Evolutionary conservation across 2,797 vertebrate species (phyloP), one percentile per base, ranked within the genome.

Genomic region (Rhinatrema bivittatum): DNA sequence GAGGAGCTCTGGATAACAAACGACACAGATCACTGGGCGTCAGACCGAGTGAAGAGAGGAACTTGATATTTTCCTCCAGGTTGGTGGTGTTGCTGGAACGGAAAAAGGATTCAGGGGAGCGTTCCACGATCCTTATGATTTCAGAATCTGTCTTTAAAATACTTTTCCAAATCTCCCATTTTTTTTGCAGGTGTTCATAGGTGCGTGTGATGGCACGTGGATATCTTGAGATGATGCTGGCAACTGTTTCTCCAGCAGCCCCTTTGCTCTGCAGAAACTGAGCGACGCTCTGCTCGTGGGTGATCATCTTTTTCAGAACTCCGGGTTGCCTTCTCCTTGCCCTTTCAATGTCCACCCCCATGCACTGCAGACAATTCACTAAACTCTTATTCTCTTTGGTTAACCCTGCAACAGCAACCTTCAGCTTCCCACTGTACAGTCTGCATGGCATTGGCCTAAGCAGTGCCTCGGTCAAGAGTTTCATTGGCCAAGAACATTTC

Each of bases 51-150:
- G 85, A 90, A 25, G 10, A 56, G 25, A 93, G 62, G 59, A 74
- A 76, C 5, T 12, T 5, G 14, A 87, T 87, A 38, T 90, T 93
- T 52, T 90, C 74, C 42, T 86, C 42, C 39, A 89, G 44, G 23
- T 85, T 83, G 2, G 16, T 36, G 9, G 89, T 89, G 62, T 83
- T 74, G 25, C 50, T 70, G 8, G 77, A 87, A 25, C 85, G 79
- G n/a, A 91, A 88, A 70, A 91, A 91, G 2, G 73, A 86, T 50
- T 89, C 83, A 0, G 86, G 85, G 2, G 84, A 91, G 24, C 82
- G 78, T 30, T 79, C 34, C 20, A 89, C 31, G 52, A 89, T 78
- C 29, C 11, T 74, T 37, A 88, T 22, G 25, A 90, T 81, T 58
- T 91, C 80, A 7, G 16, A n/a, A 25, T 90, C 82, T 1, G 47